Evolutionary conservation across 2,888 invertebrate genomes (phyloP), one percentile per base, ranked within the genome.

Genomic region (Hyposoter dolosus): DNA sequence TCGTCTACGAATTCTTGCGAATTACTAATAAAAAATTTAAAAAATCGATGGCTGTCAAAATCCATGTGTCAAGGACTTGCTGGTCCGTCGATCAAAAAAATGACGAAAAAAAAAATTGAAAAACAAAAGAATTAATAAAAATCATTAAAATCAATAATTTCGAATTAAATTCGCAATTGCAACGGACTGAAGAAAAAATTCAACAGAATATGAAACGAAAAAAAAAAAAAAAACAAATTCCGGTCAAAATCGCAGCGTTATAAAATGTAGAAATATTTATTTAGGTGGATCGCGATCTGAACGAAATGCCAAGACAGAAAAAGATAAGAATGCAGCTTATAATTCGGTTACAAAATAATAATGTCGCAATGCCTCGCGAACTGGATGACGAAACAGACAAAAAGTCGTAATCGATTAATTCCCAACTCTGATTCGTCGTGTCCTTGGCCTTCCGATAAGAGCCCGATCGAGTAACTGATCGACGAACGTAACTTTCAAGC

Each of bases 401-500:
- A 45, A 56, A 17, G 9, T 40, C 10, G 40, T 40, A 10, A 40
- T 40, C 40, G 40, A 40, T 40, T 40, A 35, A 35, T 35, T 35
- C 6, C 35, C 53, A 45, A 63, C 63, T 76, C 82, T 77, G 71
- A 32, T 84, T 60, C 63, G 19, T 71, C 75, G n/a, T 77, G 74
- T 87, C 66, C 85, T 90, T 85, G 85, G 82, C 85, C 82, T 85
- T 85, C 79, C 69, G 74, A 74, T 78, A 78, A 75, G 32, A 60
- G 69, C 68, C 63, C 84, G 60, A 78, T 78, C 74, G 69, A 66
- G 50, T 56, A 40, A 72, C 63, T 17, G 32, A 17, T 43, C 43
- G 45, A 19, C 3, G 23, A 19, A 50, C 68, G 63, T n/a, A 3
- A 84, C 65, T 82, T 71, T 69, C 28, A 12, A 40, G 45, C 53